Evolutionary conservation across 2,113 vertebrate genomes (phyloP), one percentile per base, ranked within the genome.

Genomic region (Petroica traversi): DNA sequence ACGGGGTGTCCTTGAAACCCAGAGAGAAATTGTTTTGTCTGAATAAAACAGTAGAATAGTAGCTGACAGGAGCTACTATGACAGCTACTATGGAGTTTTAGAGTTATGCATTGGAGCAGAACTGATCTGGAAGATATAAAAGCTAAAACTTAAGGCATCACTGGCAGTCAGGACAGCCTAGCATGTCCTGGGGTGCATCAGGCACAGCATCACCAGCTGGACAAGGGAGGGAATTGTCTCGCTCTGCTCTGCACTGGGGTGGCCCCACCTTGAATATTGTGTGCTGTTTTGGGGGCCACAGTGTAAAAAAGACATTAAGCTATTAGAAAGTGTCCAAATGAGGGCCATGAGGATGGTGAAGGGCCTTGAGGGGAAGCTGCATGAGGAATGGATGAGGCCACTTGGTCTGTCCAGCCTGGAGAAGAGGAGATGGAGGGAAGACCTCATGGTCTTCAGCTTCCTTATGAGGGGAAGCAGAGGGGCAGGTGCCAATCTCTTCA

Each of bases 151-250:
- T n/a, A n/a, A n/a, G n/a, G n/a, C n/a, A n/a, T n/a, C n/a, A n/a
- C n/a, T n/a, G 59, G 16, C 33, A 88, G 52, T 28, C 68, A 59
- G 45, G 23, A 61, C 28, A 11, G 45, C 28, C 59, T 9, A 3
- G 0, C 0, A 0, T 81, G 28, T 20, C 45, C 59, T 52, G 28
- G 33, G 19, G 9, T 0, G 1, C 43, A 73, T 51, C 43, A 73
- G 38, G 28, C 23, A 51, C 52, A 73, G 51, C 59, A 45, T 58
- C 0, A 0, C 26, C 38, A 73, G 33, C 26, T 0, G 0, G 23
- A 52, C 12, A 26, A 58, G 5, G 51, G 36, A 51, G 26, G 33
- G 8, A 12, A 38, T 58, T 58, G 59, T 51, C 33, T 43, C 0
- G 0, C 14, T 73, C 51, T 73, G 22, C 76, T 80, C 33, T 73